Evolutionary conservation across 2,888 invertebrate genomes (phyloP).

Genomic region (Synergus gifuensis): DNA sequence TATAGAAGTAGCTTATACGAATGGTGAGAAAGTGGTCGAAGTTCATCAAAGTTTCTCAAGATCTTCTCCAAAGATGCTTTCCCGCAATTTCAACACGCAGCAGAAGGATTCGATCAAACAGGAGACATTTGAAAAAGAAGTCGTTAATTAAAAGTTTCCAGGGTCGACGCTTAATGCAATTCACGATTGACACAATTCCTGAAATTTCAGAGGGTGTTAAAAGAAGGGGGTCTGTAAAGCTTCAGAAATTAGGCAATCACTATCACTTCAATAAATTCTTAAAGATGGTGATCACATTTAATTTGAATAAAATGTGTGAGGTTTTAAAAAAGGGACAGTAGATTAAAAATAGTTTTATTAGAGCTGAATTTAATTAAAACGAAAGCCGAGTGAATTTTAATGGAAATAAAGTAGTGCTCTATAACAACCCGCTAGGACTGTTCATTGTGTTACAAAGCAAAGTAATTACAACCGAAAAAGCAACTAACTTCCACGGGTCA

Average conservation of each 20-base stretch:
- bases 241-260: background rate
- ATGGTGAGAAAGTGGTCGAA: background rate
- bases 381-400: background rate
- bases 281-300: no score
- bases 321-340: no score
- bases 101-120: background rate
- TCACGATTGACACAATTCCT: background rate
- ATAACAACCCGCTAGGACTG: background rate
- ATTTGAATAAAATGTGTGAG: no score
- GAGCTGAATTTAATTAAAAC: background rate
- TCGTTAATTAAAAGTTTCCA: background rate
- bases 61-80: background rate
- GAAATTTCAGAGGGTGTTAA: background rate
- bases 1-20: background rate
- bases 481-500: background rate
- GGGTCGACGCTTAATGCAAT: background rate
- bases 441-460: background rate
- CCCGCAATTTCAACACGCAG: background rate
- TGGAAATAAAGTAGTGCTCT: background rate
- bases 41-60: constrained; percentile 5
- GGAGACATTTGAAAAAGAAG: background rate
- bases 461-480: background rate
- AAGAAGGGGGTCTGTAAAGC: background rate
- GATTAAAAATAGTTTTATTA: no score
- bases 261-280: background rate